Evolutionary conservation across 1,140 invertebrate genomes (phyloP).

Genomic region (Araneus ventricosus): DNA sequence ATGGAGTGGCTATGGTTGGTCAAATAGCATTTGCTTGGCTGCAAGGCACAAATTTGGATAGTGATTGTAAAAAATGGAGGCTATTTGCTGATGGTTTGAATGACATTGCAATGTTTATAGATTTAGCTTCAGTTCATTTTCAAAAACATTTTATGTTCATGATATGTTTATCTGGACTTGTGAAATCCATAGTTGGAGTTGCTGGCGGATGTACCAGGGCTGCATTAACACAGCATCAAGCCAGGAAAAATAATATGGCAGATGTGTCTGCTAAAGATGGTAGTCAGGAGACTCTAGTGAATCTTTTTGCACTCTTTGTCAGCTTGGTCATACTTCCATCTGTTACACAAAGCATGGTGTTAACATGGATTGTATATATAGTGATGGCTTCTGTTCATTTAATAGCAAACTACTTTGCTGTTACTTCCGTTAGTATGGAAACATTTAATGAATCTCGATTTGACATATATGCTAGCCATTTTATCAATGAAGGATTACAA

Average conservation of each 20-base stretch:
- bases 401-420: slow-evolving; percentile 91
- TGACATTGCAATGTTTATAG: slow-evolving; percentile 91
- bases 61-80: slow-evolving; percentile 96
- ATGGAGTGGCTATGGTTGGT: slow-evolving; percentile 86
- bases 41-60: slow-evolving; percentile 88
- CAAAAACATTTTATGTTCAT: slow-evolving; percentile 80
- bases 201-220: slow-evolving; percentile 95
- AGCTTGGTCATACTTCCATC: slow-evolving; percentile 88
- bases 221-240: slow-evolving; percentile 88
- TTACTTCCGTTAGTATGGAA: slow-evolving; percentile 87
- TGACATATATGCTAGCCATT: slow-evolving; percentile 85
- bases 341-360: slow-evolving; percentile 81
- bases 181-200: slow-evolving; percentile 86
- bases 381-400: slow-evolving; percentile 90
- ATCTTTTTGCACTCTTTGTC: slow-evolving; percentile 89
- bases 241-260: slow-evolving; percentile 92
- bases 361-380: slow-evolving; percentile 86
- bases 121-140: slow-evolving; percentile 86
- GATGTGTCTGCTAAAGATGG: slow-evolving; percentile 97
- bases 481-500: slow-evolving; percentile 80
- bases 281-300: slow-evolving; percentile 97
- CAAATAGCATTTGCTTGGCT: slow-evolving; percentile 95
- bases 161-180: slow-evolving; percentile 82
- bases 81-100: slow-evolving; percentile 97
- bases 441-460: slow-evolving; percentile 90